phyloP scores from a whole-genome alignment of 1,140 invertebrate species.

The Philaenus spumarius region DNA sequence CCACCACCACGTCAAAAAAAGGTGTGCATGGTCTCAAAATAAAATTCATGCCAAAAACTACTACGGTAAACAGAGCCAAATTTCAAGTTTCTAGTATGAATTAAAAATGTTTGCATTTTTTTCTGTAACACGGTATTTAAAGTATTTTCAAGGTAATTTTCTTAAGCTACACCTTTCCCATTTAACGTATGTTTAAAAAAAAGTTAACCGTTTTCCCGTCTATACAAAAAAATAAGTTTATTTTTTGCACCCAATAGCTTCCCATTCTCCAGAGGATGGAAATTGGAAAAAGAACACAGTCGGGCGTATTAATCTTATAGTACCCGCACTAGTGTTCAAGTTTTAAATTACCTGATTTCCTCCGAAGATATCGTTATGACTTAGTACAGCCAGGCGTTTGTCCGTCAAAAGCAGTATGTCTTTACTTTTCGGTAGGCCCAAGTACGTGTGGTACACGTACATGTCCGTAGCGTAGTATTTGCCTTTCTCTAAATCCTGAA shows the following conservation, averaged over 20 bases:
- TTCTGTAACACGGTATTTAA: too few species aligned
- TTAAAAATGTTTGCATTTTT: too few species aligned
- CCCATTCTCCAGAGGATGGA: neutral
- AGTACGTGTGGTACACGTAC: constrained; percentile 72
- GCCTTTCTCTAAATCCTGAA: constrained; percentile 76
- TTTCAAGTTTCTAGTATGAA: too few species aligned
- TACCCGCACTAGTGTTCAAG: constrained; percentile 17
- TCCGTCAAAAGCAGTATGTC: constrained; percentile 83
- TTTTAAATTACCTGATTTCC: constrained; percentile 58
- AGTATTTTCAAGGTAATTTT: neutral
- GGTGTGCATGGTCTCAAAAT: too few species aligned
- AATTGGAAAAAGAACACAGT: neutral
- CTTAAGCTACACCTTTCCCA: too few species aligned
- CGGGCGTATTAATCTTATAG: neutral
- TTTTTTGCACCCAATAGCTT: neutral
- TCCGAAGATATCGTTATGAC: constrained; percentile 73
- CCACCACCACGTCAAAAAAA: too few species aligned
- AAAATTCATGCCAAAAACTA: too few species aligned
- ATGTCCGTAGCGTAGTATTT: constrained; percentile 80
- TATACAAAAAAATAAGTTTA: neutral
- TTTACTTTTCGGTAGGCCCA: constrained; percentile 52
- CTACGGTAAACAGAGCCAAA: too few species aligned
- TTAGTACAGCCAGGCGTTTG: constrained; percentile 72
- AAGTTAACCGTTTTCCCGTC: neutral
- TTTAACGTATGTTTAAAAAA: too few species aligned